Conservation (phyloP, 2,797 vertebrate species). For the Siniperca scherzeri region DNA sequence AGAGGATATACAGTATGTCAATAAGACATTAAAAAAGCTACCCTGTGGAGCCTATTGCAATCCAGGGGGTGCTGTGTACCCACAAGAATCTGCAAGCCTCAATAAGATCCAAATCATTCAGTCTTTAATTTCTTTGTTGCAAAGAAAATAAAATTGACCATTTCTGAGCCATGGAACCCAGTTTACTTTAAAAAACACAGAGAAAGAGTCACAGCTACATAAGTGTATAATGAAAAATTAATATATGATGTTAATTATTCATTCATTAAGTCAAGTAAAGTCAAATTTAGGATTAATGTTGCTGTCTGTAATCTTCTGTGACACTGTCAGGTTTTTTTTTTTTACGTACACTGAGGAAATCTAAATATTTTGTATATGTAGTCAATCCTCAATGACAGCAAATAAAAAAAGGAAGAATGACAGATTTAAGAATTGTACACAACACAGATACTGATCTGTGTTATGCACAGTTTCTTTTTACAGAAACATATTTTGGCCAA, state of each 20-base stretch:
- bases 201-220: neutral
- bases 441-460: neutral
- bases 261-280: neutral
- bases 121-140: neutral
- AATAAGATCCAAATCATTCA: neutral
- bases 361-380: neutral
- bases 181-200: neutral
- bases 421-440: conserved; percentile 1
- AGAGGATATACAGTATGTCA: conserved; percentile 48
- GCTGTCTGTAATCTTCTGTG: neutral
- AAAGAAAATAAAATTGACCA: neutral
- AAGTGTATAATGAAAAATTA: neutral
- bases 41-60: conserved; percentile 13
- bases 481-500: neutral
- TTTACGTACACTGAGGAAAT: neutral
- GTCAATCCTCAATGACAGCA: neutral
- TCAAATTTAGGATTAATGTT: neutral
- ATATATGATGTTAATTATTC: neutral
- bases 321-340: conserved; percentile 2
- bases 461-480: neutral
- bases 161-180: neutral
- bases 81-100: neutral
- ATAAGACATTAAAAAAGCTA: conserved; percentile 25
- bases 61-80: conserved; percentile 29
- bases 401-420: conserved; percentile 9